Conservation (phyloP, 2,888 invertebrate genomes). For the Timandra comae region DNA sequence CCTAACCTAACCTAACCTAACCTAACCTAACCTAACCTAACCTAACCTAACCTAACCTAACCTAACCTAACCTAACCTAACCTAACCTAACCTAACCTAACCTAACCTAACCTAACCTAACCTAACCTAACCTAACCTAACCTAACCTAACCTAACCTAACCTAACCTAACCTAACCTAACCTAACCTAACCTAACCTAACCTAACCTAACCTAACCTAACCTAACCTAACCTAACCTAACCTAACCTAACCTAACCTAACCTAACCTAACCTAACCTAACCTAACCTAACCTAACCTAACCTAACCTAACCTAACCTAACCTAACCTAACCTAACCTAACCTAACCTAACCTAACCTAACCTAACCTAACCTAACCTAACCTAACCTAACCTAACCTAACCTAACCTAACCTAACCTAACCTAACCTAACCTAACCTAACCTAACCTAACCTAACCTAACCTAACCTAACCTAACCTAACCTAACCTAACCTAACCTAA, state of each 20-base stretch:
- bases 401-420: background rate
- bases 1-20: slow-evolving; percentile 3
- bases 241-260: slow-evolving; percentile 10
- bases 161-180: slow-evolving; percentile 14
- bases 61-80: slow-evolving; percentile 11
- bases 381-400: slow-evolving; percentile 3
- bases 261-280: slow-evolving; percentile 5
- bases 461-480: slow-evolving; percentile 1
- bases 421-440: slow-evolving; percentile 3
- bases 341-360: slow-evolving; percentile 9
- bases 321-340: slow-evolving; percentile 11
- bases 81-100: slow-evolving; percentile 17
- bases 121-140: slow-evolving; percentile 17
- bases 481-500: background rate
- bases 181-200: slow-evolving; percentile 11
- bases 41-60: slow-evolving; percentile 15
- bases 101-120: slow-evolving; percentile 15
- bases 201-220: slow-evolving; percentile 12
- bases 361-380: slow-evolving; percentile 5
- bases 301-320: slow-evolving; percentile 3
- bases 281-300: slow-evolving; percentile 9
- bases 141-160: slow-evolving; percentile 16
- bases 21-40: slow-evolving; percentile 4
- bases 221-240: slow-evolving; percentile 10
- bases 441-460: slow-evolving; percentile 4